Conservation (phyloP, 2,888 invertebrate genomes). For the Linnaemya vulpina region DNA sequence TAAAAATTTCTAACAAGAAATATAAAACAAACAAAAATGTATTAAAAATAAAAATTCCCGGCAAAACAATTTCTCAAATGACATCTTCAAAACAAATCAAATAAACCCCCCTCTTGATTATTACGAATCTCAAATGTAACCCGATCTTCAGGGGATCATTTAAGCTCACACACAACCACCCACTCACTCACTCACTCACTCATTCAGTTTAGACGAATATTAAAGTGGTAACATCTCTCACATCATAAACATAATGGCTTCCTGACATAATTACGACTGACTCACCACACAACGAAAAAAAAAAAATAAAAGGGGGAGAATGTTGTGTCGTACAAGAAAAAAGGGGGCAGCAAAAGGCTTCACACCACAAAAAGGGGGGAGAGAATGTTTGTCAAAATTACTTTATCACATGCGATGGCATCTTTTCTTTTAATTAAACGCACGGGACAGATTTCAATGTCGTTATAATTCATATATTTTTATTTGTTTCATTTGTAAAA, state of each 20-base stretch:
- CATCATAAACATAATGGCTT: slow-evolving; percentile 47
- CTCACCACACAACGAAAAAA: background rate
- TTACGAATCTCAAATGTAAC: slow-evolving; percentile 42
- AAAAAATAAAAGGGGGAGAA: no score
- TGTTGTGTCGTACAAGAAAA: background rate
- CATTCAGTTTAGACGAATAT: background rate
- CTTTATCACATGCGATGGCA: background rate
- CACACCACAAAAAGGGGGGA: background rate
- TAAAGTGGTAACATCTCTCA: slow-evolving; percentile 64
- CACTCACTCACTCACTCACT: background rate
- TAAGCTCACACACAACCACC: slow-evolving; percentile 9
- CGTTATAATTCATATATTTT: slow-evolving; percentile 70
- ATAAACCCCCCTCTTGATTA: slow-evolving; percentile 1
- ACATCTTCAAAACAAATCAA: slow-evolving; percentile 19
- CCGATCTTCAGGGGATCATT: slow-evolving; percentile 44
- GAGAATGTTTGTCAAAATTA: slow-evolving; percentile 24
- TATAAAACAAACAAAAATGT: slow-evolving; percentile 7
- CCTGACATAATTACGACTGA: slow-evolving; percentile 42
- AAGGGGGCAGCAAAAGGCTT: no score
- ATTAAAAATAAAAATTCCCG: slow-evolving; percentile 23
- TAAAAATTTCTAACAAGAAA: slow-evolving; percentile 54
- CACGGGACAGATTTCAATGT: slow-evolving; percentile 78
- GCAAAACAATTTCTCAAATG: slow-evolving; percentile 3
- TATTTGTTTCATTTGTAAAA: background rate
- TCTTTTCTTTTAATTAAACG: slow-evolving; percentile 77